Evolutionary conservation across 1,140 invertebrate genomes (phyloP), one percentile per base, ranked within the genome.

Genomic region (Eupristina koningsbergeri): DNA sequence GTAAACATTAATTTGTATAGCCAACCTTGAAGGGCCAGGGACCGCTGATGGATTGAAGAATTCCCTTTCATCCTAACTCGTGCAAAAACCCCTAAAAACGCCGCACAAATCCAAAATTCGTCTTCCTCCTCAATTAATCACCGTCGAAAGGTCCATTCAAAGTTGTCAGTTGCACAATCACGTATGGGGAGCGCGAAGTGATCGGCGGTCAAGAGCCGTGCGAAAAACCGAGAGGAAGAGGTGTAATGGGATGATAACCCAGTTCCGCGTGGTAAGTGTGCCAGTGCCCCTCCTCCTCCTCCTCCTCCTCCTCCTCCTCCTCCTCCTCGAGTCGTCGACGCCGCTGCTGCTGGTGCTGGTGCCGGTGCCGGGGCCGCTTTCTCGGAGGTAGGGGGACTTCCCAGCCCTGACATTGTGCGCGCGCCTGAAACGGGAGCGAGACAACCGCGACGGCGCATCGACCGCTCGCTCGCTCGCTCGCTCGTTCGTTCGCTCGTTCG

Each of bases 391-490:
- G 76, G 76, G 76, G 36, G 36, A 34, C 31, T 29, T 47, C 41
- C 13, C 86, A 89, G 88, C 90, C 90, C 84, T 92, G 91, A 92
- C 91, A 91, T 92, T 91, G 90, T 87, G 87, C 86, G 87, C 87
- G 86, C 88, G 81, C 41, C n/a, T 47, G 86, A 53, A 76, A 53
- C 71, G 74, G 45, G 58, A 81, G 79, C 82, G 80, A 58, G 36
- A 29, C 50, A 73, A 11, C 22, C 53, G 26, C 67, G 53, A 84
- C 50, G 50, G 80, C 80, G 85, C 87, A 91, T 91, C 89, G 90
- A 91, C 88, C 89, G 88, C 87, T 9, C 47, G 47, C 53, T n/a
- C n/a, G n/a, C n/a, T n/a, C n/a, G n/a, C n/a, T n/a, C n/a, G n/a
- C n/a, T n/a, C n/a, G n/a, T n/a, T n/a, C n/a, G n/a, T n/a, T n/a